Evolutionary conservation across 2,888 invertebrate genomes (phyloP).

Genomic region (Campoplex capitator): DNA sequence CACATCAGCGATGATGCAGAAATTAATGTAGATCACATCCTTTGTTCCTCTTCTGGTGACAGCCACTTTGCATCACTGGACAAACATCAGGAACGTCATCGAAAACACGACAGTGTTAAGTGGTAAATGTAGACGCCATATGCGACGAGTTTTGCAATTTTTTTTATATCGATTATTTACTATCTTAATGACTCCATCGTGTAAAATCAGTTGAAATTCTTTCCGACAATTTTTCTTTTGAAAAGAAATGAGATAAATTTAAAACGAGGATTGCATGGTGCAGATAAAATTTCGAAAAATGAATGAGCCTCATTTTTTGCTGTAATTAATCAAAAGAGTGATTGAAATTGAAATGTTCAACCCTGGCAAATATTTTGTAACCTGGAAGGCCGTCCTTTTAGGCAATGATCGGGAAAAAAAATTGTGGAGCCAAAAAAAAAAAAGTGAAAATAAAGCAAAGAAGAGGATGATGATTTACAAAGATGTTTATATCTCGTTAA

Average conservation of each 20-base stretch:
- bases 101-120: constrained; percentile 24
- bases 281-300: not conserved
- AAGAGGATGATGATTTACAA: constrained; percentile 52
- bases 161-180: not conserved
- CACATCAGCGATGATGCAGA: constrained; percentile 51
- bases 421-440: constrained; percentile 9
- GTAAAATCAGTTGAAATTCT: not conserved
- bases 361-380: not conserved
- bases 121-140: not conserved
- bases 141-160: not conserved
- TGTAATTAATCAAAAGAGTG: not conserved
- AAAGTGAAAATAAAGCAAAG: constrained; percentile 1
- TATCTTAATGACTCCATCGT: not conserved
- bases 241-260: not conserved
- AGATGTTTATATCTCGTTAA: constrained; percentile 55
- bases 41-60: constrained; percentile 65
- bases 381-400: not conserved
- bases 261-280: not conserved
- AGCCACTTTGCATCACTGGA: constrained; percentile 68
- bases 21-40: constrained; percentile 20
- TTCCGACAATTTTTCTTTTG: not conserved
- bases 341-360: not conserved
- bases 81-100: constrained; percentile 63
- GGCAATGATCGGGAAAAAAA: not conserved
- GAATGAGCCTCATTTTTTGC: not conserved